Percentiles rank a stretch among this genome's conserved stretches.
Conservation (phyloP, 2,888 invertebrate genomes). For the Vandiemenella viatica region DNA sequence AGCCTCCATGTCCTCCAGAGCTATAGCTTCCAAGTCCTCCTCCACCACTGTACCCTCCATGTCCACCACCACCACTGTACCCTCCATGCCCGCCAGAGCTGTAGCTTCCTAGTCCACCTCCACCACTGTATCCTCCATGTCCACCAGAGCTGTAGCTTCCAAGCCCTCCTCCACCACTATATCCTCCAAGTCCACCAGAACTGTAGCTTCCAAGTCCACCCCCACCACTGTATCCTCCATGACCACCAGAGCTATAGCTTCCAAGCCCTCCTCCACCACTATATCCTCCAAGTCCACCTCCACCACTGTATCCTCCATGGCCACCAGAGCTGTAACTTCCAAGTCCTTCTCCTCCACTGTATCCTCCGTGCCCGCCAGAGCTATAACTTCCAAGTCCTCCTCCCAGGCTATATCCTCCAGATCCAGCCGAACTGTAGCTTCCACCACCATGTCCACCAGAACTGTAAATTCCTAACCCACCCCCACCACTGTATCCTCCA, state of each 20-base stretch:
- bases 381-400: too few species aligned
- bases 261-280: slow-evolving; percentile 1
- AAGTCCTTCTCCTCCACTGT: not conserved
- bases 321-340: slow-evolving; percentile 1
- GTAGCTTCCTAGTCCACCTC: not conserved
- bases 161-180: not conserved
- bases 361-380: too few species aligned
- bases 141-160: slow-evolving; percentile 2
- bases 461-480: not conserved
- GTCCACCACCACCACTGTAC: not conserved
- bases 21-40: not conserved
- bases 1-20: not conserved
- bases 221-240: not conserved
- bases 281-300: slow-evolving; percentile 1
- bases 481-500: not conserved
- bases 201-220: not conserved
- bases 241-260: not conserved
- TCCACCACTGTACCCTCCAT: not conserved
- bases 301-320: not conserved
- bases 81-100: not conserved
- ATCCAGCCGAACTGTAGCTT: not conserved
- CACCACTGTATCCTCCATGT: slow-evolving; percentile 2
- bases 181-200: not conserved
- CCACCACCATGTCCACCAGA: not conserved
- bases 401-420: not conserved